Evolutionary conservation across 1,140 invertebrate genomes (phyloP).

Genomic region (Agraylea sexmaculata): DNA sequence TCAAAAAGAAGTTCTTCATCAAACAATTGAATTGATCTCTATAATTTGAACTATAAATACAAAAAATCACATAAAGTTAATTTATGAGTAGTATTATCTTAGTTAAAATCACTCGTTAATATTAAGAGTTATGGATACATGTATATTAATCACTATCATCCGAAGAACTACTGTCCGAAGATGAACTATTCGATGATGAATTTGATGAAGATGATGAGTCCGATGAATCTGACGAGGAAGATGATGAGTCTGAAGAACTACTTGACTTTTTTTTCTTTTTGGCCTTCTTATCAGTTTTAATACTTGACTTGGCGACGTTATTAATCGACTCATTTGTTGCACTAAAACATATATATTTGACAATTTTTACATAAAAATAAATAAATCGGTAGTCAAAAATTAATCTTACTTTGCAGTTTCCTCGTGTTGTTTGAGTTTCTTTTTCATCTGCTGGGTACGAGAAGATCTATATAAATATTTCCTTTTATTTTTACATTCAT

Average conservation of each 20-base stretch:
- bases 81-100: too few relatives aligned
- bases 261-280: slow-evolving; percentile 11
- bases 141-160: not conserved
- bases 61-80: too few relatives aligned
- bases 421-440: slow-evolving; percentile 48
- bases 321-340: too few relatives aligned
- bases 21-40: too few relatives aligned
- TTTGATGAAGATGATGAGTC: slow-evolving; percentile 21
- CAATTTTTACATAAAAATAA: too few relatives aligned
- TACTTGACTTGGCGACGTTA: not conserved
- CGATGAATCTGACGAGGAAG: slow-evolving; percentile 25
- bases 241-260: slow-evolving; percentile 21
- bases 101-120: not conserved
- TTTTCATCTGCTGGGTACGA: slow-evolving; percentile 67
- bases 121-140: not conserved
- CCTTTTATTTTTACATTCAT: slow-evolving; percentile 81
- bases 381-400: too few relatives aligned
- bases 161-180: slow-evolving; percentile 12
- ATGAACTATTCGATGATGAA: slow-evolving; percentile 11
- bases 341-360: too few relatives aligned
- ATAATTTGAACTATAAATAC: too few relatives aligned
- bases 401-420: slow-evolving; percentile 33
- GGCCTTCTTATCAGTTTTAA: slow-evolving; percentile 8
- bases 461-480: slow-evolving; percentile 76
- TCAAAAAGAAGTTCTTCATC: too few relatives aligned